A percentile compares a stretch with the other conserved stretches of the same genome.
Evolutionary conservation across 2,113 vertebrate species (phyloP).

Genomic region (Clarias macrocephalus): DNA sequence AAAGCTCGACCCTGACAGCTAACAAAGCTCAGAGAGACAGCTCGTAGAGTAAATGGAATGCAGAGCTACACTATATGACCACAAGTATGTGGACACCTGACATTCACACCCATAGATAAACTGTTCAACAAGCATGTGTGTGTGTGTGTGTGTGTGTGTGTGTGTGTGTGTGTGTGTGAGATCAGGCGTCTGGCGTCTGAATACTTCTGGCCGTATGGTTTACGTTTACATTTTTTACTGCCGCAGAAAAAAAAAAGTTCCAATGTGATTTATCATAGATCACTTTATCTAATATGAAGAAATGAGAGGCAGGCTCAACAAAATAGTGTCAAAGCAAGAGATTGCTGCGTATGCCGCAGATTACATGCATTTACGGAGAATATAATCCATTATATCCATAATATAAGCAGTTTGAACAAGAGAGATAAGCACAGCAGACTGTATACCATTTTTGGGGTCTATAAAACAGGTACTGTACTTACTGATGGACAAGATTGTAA

Average conservation of each 20-base stretch:
- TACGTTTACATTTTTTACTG: too few species aligned
- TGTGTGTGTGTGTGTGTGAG: too few species aligned
- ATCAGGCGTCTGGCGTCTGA: too few species aligned
- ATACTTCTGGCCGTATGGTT: too few species aligned
- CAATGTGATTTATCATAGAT: too few species aligned
- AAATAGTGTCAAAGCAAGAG: background rate
- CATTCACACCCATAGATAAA: background rate
- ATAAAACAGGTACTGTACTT: background rate
- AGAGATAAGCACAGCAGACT: background rate
- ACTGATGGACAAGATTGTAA: background rate
- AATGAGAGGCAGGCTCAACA: background rate
- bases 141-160: too few species aligned
- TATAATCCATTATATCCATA: background rate
- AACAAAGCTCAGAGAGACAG: background rate
- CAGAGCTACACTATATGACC: background rate
- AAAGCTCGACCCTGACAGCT: background rate
- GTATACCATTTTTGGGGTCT: background rate
- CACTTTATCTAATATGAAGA: too few species aligned
- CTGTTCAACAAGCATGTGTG: too few species aligned
- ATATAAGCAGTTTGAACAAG: background rate
- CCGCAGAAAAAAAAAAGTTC: too few species aligned
- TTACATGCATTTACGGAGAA: background rate
- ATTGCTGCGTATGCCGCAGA: background rate
- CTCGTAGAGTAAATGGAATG: background rate
- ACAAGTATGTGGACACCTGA: background rate